Conservation (phyloP, 2,888 invertebrate species). For the Coleophora flavipennella region DNA sequence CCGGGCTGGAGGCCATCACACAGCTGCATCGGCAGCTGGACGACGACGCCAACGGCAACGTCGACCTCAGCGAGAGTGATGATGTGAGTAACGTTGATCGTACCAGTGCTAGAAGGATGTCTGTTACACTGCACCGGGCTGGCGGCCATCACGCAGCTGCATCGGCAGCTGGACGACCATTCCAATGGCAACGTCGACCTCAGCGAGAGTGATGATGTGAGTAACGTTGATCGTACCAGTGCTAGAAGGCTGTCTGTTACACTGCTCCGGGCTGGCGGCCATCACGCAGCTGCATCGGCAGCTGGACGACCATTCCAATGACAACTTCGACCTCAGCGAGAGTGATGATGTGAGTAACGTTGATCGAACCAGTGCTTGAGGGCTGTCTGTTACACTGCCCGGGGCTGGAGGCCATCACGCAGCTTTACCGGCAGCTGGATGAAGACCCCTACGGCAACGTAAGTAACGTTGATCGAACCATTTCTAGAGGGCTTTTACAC, state of each 20-base stretch:
- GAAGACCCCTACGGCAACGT: conserved; percentile 98
- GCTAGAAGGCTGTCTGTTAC: conserved; percentile 89
- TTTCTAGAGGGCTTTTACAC: conserved; percentile 86
- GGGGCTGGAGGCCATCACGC: conserved; percentile 93
- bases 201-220: conserved; percentile 97
- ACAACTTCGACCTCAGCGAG: conserved; percentile 96
- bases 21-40: conserved; percentile 95
- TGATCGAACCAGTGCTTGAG: too few species aligned
- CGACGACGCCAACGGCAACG: conserved; percentile 97
- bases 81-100: conserved; percentile 79
- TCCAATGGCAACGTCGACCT: conserved; percentile 97
- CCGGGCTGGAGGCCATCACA: conserved; percentile 93
- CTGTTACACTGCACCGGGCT: conserved; percentile 89
- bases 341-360: conserved; percentile 91
- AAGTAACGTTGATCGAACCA: conserved; percentile 40
- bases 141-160: conserved; percentile 93
- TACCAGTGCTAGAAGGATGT: too few species aligned
- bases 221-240: conserved; percentile 28
- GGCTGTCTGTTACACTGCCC: conserved; percentile 89
- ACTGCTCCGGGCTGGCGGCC: conserved; percentile 92
- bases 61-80: conserved; percentile 97
- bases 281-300: conserved; percentile 93
- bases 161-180: conserved; percentile 97
- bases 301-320: conserved; percentile 98
- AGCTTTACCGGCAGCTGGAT: conserved; percentile 94